phyloP scores from a whole-genome alignment of 2,888 invertebrate genomes.

The Halictus ligatus region DNA sequence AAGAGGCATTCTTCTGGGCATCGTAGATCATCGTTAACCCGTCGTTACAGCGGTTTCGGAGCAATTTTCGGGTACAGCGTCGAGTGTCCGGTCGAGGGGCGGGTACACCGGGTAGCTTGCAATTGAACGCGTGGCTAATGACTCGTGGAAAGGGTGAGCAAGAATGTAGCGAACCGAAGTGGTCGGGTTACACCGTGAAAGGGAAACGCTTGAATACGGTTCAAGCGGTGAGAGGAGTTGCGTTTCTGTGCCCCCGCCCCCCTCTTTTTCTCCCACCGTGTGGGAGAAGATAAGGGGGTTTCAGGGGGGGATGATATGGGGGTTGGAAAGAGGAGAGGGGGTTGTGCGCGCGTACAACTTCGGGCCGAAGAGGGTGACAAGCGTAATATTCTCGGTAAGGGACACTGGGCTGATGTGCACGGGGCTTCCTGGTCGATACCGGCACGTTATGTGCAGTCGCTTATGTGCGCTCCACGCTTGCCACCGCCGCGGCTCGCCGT shows the following conservation, averaged over 20 bases:
- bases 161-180: slow-evolving; percentile 68
- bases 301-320: neutral
- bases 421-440: slow-evolving; percentile 79
- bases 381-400: slow-evolving; percentile 77
- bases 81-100: slow-evolving; percentile 13
- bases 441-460: slow-evolving; percentile 66
- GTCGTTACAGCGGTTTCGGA: neutral
- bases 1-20: neutral
- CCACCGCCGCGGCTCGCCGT: slow-evolving; percentile 50
- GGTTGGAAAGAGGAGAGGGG: slow-evolving; percentile 41
- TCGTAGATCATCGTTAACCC: neutral
- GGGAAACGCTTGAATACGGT: slow-evolving; percentile 75
- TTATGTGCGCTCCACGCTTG: slow-evolving; percentile 39
- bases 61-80: slow-evolving; percentile 32
- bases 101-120: slow-evolving; percentile 29
- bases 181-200: slow-evolving; percentile 68
- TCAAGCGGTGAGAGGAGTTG: slow-evolving; percentile 55
- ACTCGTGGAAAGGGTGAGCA: slow-evolving; percentile 70
- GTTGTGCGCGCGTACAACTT: slow-evolving; percentile 56
- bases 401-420: slow-evolving; percentile 55
- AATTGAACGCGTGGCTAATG: slow-evolving; percentile 71
- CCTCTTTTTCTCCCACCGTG: neutral
- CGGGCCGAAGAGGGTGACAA: slow-evolving; percentile 68
- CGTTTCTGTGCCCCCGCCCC: neutral
- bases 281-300: neutral